Evolutionary conservation across 2,113 vertebrate species (phyloP).

Genomic region (Xenopus borealis): DNA sequence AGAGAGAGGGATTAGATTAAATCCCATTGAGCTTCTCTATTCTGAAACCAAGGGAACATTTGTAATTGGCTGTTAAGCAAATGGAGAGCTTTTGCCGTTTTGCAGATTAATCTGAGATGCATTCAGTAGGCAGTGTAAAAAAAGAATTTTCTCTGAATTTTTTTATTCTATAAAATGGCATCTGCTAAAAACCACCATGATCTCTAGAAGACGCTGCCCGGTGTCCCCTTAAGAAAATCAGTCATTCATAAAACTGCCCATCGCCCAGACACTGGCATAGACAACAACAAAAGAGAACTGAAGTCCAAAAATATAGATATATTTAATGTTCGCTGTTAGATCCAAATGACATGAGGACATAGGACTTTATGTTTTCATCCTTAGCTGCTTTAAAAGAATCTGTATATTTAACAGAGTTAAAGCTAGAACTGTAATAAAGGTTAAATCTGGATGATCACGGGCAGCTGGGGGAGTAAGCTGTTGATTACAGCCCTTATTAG

Average conservation of each 20-base stretch:
- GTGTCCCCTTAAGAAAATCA: neutral
- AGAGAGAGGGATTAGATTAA: slow-evolving; percentile 59
- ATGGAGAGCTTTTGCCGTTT: slow-evolving; percentile 25
- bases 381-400: no score
- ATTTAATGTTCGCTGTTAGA: neutral
- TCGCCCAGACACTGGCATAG: no score
- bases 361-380: no score
- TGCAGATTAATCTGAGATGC: neutral
- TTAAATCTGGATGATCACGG: no score
- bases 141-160: neutral
- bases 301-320: neutral
- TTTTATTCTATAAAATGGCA: neutral
- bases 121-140: neutral
- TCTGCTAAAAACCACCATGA: neutral
- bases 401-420: no score
- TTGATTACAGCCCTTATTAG: neutral
- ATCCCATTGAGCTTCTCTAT: slow-evolving; percentile 52
- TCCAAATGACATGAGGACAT: no score
- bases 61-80: slow-evolving; percentile 54
- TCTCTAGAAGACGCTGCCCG: no score
- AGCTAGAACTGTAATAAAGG: no score
- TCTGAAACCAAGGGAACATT: slow-evolving; percentile 51
- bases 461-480: no score
- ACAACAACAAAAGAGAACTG: neutral
- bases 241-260: no score